Evolutionary conservation across 2,888 invertebrate species (phyloP), one percentile per base, ranked within the genome.

Genomic region (Cephus pygmeus): DNA sequence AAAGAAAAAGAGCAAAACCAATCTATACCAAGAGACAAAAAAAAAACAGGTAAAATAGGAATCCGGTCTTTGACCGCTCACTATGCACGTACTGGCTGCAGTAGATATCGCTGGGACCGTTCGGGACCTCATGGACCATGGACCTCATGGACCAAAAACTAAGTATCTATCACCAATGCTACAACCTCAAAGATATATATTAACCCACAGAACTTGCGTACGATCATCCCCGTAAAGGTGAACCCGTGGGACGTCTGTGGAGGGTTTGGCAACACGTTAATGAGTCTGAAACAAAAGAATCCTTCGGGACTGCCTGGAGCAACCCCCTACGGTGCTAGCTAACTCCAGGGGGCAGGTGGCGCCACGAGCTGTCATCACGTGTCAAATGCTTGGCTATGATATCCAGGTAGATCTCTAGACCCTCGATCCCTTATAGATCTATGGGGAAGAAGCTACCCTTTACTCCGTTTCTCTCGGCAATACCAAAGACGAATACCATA

Each of bases 331-430:
- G 80, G 90, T 77, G 88, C 80, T 79, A 78, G 77, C 81, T 76
- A 88, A 87, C 90, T 86, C 84, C 90, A 84, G 91, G 91, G 91
- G 91, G 91, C 88, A 85, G 87, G 88, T 89, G 91, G 91, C 91
- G 91, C 91, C 91, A 90, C 84, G 88, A 88, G 90, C 91, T 91
- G 91, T 91, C 91, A 91, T 91, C 91, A 90, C 90, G 90, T 90
- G 90, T 89, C 89, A 86, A 84, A 86, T 77, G 82, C 79, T 83
- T 76, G 80, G 84, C 84, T 85, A 86, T 85, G 84, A 86, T 87
- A 87, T 83, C 83, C 88, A 87, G 87, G 87, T 86, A 87, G 81
- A 83, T 56, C 73, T 75, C 73, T 23, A 30, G 73, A 56, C 73
- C 77, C 73, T n/a, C 56, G 69, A 76, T 69, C 79, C 79, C 73